These are phyloP conservation scores for Drosophila kanekoi DNA, from an alignment of 2,888 invertebrate species.

Conservation along the genomic window DNA sequence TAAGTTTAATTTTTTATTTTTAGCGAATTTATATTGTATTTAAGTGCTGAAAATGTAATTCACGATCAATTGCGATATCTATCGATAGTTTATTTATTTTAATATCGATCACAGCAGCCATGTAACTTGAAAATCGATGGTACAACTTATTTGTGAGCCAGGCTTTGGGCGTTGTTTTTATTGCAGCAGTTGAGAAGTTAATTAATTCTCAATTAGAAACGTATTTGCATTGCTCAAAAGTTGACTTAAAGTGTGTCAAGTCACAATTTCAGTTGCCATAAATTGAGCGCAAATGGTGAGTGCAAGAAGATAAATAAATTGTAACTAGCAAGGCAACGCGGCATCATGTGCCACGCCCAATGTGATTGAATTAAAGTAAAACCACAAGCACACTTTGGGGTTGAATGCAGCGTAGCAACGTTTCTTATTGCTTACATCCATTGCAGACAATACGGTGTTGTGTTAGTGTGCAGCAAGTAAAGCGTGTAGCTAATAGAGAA, in stretches of 20 bases:
- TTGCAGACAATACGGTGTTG: slow-evolving; percentile 50
- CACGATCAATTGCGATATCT: background rate
- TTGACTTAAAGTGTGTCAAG: slow-evolving; percentile 35
- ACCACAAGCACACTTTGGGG: slow-evolving; percentile 23
- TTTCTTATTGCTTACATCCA: slow-evolving; percentile 31
- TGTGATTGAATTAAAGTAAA: slow-evolving; percentile 20
- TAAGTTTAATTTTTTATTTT: too few species aligned
- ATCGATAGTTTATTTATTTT: slow-evolving; percentile 15
- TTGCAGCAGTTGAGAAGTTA: slow-evolving; percentile 16
- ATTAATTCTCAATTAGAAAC: slow-evolving; percentile 7
- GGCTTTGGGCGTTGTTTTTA: slow-evolving; percentile 77
- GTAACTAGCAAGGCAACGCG: slow-evolving; percentile 28
- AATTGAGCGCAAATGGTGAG: slow-evolving; percentile 66
- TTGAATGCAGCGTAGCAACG: slow-evolving; percentile 33
- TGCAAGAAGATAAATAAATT: background rate
- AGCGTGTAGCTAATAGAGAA: slow-evolving; percentile 27
- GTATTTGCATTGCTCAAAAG: background rate
- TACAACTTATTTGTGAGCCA: slow-evolving; percentile 48
- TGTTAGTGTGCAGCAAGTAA: slow-evolving; percentile 27
- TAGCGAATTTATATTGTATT: too few species aligned
- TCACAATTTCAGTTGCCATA: slow-evolving; percentile 9
- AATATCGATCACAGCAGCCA: slow-evolving; percentile 12
- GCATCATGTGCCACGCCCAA: slow-evolving; percentile 66
- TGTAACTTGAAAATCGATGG: slow-evolving; percentile 38
- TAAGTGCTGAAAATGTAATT: background rate